A percentile compares a stretch with the other conserved stretches of the same genome.
phyloP scores from a whole-genome alignment of 2,113 vertebrate genomes.

The Platycercus adscitus region DNA sequence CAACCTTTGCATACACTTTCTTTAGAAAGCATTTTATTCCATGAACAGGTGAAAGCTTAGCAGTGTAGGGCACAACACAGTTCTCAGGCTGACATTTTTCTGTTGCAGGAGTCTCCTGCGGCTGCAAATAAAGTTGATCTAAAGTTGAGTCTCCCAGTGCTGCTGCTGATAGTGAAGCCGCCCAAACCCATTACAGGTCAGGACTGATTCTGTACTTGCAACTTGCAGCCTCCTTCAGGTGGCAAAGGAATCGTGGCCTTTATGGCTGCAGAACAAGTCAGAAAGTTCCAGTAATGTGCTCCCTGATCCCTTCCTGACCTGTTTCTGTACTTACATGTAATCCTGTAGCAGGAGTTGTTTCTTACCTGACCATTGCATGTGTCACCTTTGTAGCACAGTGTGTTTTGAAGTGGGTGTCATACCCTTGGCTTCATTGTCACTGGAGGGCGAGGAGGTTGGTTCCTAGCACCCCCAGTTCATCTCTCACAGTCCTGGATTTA shows the following conservation, averaged over 20 bases:
- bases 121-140: conserved; percentile 36
- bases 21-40: neutral
- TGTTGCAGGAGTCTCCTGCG: conserved; percentile 42
- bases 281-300: neutral
- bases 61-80: neutral
- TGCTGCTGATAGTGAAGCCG: conserved; percentile 80
- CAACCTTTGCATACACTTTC: neutral
- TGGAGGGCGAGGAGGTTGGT: neutral
- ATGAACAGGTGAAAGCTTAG: neutral
- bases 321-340: neutral
- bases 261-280: neutral
- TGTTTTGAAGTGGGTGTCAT: neutral
- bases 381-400: neutral
- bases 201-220: neutral
- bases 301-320: neutral
- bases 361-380: neutral
- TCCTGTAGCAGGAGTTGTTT: neutral
- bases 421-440: neutral
- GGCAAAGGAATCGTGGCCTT: neutral
- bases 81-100: neutral
- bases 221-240: neutral
- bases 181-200: conserved; percentile 78
- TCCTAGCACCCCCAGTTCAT: neutral
- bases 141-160: conserved; percentile 69
- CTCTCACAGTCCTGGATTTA: neutral